A percentile compares a stretch with the other conserved stretches of the same genome.
Evolutionary conservation across 2,888 invertebrate genomes (phyloP).

Genomic region (Ectobius pallidus): DNA sequence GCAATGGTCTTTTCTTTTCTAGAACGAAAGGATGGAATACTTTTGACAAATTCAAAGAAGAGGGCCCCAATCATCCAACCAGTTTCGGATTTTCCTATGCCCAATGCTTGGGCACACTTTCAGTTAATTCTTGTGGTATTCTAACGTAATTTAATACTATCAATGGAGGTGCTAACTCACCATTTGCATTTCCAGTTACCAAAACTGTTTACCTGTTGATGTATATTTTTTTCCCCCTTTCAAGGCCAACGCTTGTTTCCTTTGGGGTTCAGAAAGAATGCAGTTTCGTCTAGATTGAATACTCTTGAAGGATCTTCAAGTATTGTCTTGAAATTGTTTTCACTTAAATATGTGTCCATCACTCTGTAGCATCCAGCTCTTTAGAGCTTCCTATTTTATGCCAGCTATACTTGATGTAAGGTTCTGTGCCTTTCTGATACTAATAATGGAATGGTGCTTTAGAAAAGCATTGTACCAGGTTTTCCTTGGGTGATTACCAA

Average conservation of each 20-base stretch:
- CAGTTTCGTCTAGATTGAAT: conserved; percentile 52
- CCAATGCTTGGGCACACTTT: conserved; percentile 42
- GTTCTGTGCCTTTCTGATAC: conserved; percentile 48
- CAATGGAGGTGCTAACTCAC: conserved; percentile 43
- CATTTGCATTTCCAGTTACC: conserved; percentile 46
- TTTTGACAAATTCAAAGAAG: conserved; percentile 44
- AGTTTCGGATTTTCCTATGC: conserved; percentile 41
- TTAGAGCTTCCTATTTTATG: conserved; percentile 48
- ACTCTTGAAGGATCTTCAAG: conserved; percentile 47
- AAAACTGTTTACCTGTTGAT: conserved; percentile 44
- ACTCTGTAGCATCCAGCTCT: conserved; percentile 49
- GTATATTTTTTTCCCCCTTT: conserved; percentile 45
- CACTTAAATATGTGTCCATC: conserved; percentile 47
- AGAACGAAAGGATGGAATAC: conserved; percentile 44
- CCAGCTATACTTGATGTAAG: conserved; percentile 46
- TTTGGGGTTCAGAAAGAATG: conserved; percentile 52
- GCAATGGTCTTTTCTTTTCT: conserved; percentile 45
- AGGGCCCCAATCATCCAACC: conserved; percentile 44
- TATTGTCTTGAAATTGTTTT: conserved; percentile 45
- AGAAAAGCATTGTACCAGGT: conserved; percentile 51
- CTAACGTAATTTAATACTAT: conserved; percentile 43
- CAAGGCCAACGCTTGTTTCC: conserved; percentile 48
- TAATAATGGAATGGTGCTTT: conserved; percentile 49
- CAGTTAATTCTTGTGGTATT: conserved; percentile 42
- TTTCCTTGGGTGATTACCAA: conserved; percentile 43